Base-by-base conservation (phyloP, 2,113 vertebrate genomes). In the Catharus minimus region DNA sequence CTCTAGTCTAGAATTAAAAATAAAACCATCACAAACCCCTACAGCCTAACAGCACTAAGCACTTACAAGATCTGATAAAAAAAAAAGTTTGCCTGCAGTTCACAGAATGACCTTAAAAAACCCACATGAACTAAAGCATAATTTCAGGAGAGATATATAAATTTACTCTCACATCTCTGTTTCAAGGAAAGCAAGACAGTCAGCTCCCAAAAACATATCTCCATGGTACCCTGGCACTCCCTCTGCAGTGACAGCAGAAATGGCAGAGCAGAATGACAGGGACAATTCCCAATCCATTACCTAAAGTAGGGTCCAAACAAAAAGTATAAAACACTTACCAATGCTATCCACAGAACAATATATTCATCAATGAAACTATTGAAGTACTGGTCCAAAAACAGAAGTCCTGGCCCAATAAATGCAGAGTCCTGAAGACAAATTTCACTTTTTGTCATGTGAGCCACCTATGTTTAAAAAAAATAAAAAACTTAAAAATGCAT, bases 381-480 rank as follows among this genome's bases (percentile, higher is more conserved):
- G 96, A 99, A 99, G 93, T 99, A 99, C 90, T 99, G 99, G 97
- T 99, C 98, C 95, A 99, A 97, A 98, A 99, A 98, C 82, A 99
- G 98, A 82, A 99, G 98, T 64, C 98, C 98, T 30, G 99, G 99
- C 39, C 99, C 99, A 52, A 99, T 97, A 93, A 99, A 99, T 47
- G 98, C 98, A n/a, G 98, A 98, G 89, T 99, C 99, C 52, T 98
- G 98, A 92, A 99, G 98, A 94, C 97, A 96, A 61, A 99, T 96
- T 97, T 99, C 98, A 95, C 99, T 99, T 98, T 98, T 99, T 74
- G 99, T 99, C 99, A 99, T 99, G 96, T 99, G 99, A 75, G 99
- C 99, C 69, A 99, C 89, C 99, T 99, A 57, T 21, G 17, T 66
- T 49, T 65, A 86, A 33, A 92, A 91, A 32, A 27, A 21, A 24